Conservation (phyloP, 2,888 invertebrate genomes). For the Nebria brevicollis region DNA sequence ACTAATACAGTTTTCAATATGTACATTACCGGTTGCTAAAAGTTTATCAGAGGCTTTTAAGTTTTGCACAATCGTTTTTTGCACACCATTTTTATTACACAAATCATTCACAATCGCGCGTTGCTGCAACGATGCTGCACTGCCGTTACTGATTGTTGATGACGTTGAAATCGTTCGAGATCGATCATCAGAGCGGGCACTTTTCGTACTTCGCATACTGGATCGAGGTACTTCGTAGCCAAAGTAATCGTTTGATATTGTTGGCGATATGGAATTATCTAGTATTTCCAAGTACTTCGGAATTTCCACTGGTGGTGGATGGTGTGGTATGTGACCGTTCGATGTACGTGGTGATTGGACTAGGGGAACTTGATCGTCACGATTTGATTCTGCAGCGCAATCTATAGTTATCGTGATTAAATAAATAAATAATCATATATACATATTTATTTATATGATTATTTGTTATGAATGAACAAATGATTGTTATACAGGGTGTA, state of each 20-base stretch:
- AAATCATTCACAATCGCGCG: not conserved
- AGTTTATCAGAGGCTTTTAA: conserved; percentile 24
- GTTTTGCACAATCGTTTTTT: conserved; percentile 28
- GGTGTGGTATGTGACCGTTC: conserved; percentile 48
- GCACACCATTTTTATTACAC: conserved; percentile 28
- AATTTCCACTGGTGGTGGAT: conserved; percentile 51
- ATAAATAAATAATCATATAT: no score
- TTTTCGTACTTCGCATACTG: conserved; percentile 49
- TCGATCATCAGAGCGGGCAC: conserved; percentile 31
- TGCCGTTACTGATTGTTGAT: conserved; percentile 41
- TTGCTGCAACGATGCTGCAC: conserved; percentile 26
- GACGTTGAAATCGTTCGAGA: conserved; percentile 42
- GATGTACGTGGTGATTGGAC: conserved; percentile 54
- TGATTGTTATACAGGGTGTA: conserved; percentile 21
- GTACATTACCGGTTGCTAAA: conserved; percentile 19
- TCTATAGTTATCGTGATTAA: conserved; percentile 50
- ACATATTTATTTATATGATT: no score
- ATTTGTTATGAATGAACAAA: not conserved
- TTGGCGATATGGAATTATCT: conserved; percentile 66
- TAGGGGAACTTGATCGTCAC: conserved; percentile 63
- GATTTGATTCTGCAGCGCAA: conserved; percentile 62
- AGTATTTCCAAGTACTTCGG: conserved; percentile 76
- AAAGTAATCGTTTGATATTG: conserved; percentile 61
- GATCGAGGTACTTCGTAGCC: conserved; percentile 74
- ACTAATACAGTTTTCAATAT: conserved; percentile 27